Evolutionary conservation across 2,888 invertebrate genomes (phyloP), one percentile per base, ranked within the genome.

Genomic region (Alsophila aescularia): DNA sequence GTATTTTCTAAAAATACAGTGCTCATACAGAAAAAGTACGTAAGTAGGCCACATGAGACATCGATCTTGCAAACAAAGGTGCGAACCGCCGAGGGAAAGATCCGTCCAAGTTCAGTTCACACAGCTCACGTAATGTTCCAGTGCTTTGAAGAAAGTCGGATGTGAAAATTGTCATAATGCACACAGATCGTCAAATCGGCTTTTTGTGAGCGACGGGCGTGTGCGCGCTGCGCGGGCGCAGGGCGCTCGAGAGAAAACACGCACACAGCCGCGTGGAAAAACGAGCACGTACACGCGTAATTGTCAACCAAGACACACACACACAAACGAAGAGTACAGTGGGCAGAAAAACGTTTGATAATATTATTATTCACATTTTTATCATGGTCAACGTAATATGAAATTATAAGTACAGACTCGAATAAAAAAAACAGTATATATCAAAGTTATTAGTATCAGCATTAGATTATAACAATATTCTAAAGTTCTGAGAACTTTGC

Each of bases 151-250:
- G 90, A 90, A 90, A 90, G 90, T 91, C 89, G 90, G 90, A 91
- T 90, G 90, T 89, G 90, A 90, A 89, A 83, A 83, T 85, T 75
- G 81, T 80, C 87, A 87, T 87, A 88, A 79, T 81, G 84, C 83
- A 85, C 86, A 82, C 75, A 75, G 67, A 72, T 69, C 75, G 77
- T 77, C 80, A 75, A 81, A 80, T 81, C 73, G 72, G 72, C 76
- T 86, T 88, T 87, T 86, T 84, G 83, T 83, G 73, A 72, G 18
- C 18, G 18, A 18, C 18, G 18, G 64, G 65, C 69, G 67, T 64
- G 52, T 49, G 53, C 58, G 63, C 62, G 61, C 67, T 64, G 66
- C 64, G 72, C 75, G 73, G 73, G 54, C 44, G 58, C 65, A 60
- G 58, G 40, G 48, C 53, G 64, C 53, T 54, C 62, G 75, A 74